Percentiles rank a stretch among this genome's conserved stretches.
Conservation (phyloP, 2,797 vertebrate genomes). For the Spea hammondii region DNA sequence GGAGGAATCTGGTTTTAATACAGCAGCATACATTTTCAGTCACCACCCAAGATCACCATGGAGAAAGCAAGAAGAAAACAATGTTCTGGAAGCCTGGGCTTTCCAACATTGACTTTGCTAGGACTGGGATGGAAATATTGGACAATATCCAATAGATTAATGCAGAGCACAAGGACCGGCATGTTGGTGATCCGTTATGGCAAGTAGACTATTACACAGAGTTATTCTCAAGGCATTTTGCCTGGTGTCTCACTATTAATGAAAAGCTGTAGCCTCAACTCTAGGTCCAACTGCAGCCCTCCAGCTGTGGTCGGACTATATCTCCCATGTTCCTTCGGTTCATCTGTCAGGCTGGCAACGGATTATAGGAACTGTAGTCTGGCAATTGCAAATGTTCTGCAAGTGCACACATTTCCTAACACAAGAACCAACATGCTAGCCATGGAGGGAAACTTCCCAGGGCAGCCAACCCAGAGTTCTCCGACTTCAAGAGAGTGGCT, state of each 20-base stretch:
- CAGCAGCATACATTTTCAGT: constrained; percentile 57
- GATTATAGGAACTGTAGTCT: too few relatives aligned
- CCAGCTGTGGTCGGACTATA: neutral
- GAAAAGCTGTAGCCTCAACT: neutral
- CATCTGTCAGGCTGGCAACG: too few relatives aligned
- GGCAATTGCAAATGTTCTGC: too few relatives aligned
- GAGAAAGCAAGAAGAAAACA: constrained; percentile 39
- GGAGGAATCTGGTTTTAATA: constrained; percentile 48
- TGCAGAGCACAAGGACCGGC: constrained; percentile 36
- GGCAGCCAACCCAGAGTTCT: too few relatives aligned
- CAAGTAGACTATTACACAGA: neutral
- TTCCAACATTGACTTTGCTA: constrained; percentile 44
- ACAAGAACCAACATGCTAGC: too few relatives aligned
- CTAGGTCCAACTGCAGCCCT: neutral
- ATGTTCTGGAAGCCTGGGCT: constrained; percentile 35
- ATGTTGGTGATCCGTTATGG: constrained; percentile 27
- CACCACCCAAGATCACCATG: constrained; percentile 45
- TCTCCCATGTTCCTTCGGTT: neutral
- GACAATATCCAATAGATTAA: constrained; percentile 42
- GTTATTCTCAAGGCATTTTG: neutral
- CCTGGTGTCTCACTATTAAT: neutral
- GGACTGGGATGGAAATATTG: constrained; percentile 48
- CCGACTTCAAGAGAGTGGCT: too few relatives aligned
- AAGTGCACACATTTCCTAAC: too few relatives aligned
- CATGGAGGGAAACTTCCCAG: too few relatives aligned